Percentiles rank a stretch among this genome's conserved stretches.
Evolutionary conservation across 2,797 vertebrate species (phyloP).

Genomic region (Hipposideros larvatus): DNA sequence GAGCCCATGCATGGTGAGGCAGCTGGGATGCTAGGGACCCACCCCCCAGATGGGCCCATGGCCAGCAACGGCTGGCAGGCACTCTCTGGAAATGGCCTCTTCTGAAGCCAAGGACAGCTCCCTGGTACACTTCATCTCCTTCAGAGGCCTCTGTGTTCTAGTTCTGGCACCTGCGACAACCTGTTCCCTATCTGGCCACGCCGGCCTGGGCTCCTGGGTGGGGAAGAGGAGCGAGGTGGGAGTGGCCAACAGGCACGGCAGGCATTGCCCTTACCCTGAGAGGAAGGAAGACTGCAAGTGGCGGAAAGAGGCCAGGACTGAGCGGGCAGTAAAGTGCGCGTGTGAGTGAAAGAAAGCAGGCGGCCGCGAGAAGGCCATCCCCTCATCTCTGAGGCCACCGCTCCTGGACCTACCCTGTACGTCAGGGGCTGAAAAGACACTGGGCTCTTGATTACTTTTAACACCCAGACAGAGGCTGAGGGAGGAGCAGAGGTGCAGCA

Average conservation of each 20-base stretch:
- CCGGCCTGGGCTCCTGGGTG: not conserved
- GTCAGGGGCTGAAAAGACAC: slow-evolving; percentile 19
- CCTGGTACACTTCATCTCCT: not conserved
- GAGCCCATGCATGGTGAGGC: not conserved
- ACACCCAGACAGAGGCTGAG: not conserved
- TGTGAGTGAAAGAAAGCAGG: slow-evolving; percentile 15
- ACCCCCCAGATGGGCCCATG: not conserved
- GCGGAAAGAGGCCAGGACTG: not conserved
- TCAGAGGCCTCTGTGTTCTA: not conserved
- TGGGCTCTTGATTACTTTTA: not conserved
- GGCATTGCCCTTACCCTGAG: slow-evolving; percentile 79
- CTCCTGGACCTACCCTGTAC: not conserved
- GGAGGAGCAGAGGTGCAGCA: not conserved
- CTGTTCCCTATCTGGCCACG: not conserved
- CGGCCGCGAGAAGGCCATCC: not conserved
- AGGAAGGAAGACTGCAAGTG: slow-evolving; percentile 56
- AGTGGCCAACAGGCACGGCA: not conserved
- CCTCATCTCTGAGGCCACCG: not conserved
- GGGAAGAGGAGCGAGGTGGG: not conserved
- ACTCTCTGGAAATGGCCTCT: not conserved
- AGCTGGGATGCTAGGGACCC: not conserved
- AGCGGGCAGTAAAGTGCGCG: slow-evolving; percentile 74
- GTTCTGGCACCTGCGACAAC: not conserved
- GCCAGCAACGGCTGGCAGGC: not conserved
- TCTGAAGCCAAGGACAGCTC: not conserved